A percentile compares a stretch with the other conserved stretches of the same genome.
Evolutionary conservation across 2,113 vertebrate genomes (phyloP).

Genomic region (Poecilia latipinna): DNA sequence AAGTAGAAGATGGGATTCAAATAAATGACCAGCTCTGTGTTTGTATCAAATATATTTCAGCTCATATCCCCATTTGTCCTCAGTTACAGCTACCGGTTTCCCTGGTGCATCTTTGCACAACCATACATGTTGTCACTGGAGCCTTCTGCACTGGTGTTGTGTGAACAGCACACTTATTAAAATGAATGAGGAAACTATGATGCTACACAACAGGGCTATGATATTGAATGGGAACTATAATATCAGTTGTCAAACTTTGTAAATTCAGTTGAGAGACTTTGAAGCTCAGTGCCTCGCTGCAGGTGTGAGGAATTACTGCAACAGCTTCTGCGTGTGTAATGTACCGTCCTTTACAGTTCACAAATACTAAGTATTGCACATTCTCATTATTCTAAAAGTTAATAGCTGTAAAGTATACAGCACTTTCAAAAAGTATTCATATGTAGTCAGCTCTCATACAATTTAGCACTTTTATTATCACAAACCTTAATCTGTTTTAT

Average conservation of each 20-base stretch:
- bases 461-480: no score
- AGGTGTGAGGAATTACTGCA: background rate
- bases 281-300: background rate
- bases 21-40: no score
- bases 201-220: background rate
- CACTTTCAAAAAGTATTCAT: no score
- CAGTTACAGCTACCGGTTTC: background rate
- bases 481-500: no score
- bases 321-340: no score
- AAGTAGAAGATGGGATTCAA: no score
- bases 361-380: no score
- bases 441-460: no score
- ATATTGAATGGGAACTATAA: background rate
- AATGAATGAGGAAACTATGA: background rate
- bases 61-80: background rate
- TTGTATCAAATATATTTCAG: background rate
- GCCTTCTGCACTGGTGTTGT: background rate
- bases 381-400: no score
- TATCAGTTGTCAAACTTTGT: background rate
- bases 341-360: no score
- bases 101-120: background rate
- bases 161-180: slow-evolving; percentile 5
- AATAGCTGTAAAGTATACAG: no score
- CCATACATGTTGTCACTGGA: background rate
- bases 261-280: background rate